These are phyloP conservation scores for Todus mexicanus DNA, from an alignment of 2,797 vertebrate species.

Conservation along the genomic window DNA sequence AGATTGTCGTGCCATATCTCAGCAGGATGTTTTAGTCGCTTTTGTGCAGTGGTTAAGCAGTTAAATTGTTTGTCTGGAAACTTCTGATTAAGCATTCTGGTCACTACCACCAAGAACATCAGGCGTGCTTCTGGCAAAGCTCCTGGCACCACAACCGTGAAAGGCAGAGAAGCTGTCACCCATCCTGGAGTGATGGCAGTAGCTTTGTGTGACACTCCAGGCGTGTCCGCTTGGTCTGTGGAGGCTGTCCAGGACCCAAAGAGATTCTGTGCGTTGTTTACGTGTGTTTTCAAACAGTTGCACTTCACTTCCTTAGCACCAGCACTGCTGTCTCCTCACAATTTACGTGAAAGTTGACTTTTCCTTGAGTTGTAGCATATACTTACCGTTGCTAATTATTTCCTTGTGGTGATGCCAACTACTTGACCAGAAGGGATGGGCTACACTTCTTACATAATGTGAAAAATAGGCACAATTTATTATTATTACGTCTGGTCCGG, in stretches of 20 bases:
- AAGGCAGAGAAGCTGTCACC: not conserved
- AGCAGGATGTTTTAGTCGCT: not conserved
- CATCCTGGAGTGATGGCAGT: not conserved
- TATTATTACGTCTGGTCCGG: not conserved
- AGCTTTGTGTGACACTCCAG: not conserved
- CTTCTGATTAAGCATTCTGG: not conserved
- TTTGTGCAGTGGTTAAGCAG: not conserved
- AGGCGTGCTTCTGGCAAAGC: not conserved
- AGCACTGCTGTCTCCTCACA: not conserved
- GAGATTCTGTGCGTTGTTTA: not conserved
- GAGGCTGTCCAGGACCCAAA: not conserved
- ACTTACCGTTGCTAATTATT: not conserved
- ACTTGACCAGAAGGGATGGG: rapidly evolving
- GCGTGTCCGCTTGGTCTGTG: not conserved
- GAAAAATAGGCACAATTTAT: not conserved
- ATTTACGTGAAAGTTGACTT: not conserved
- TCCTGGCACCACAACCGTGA: not conserved
- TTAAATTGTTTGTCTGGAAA: not conserved
- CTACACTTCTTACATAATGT: not conserved
- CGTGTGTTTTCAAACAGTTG: not conserved
- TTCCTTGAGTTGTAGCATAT: not conserved
- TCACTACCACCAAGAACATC: not conserved
- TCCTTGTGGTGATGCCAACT: not conserved
- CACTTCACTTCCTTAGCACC: not conserved
- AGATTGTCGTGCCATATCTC: not conserved